These are phyloP conservation scores for Lycodopsis pacificus DNA, from an alignment of 2,797 vertebrate genomes.

Conservation along the genomic window DNA sequence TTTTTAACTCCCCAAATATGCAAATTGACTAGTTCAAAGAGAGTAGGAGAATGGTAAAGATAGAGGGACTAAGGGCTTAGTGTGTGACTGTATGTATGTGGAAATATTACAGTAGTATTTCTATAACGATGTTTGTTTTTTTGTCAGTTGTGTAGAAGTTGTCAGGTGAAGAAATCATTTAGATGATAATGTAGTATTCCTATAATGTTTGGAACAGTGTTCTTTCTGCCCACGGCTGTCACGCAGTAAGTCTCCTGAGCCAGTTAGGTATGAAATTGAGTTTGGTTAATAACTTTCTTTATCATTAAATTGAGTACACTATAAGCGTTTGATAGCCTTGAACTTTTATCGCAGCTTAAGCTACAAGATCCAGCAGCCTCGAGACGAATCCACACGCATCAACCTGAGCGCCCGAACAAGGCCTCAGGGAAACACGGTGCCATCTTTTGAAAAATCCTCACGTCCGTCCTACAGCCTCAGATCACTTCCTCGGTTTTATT, in stretches of 20 bases:
- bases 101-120: constrained; percentile 6
- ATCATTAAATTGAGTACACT: constrained; percentile 56
- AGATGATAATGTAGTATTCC: constrained; percentile 34
- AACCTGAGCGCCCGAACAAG: constrained; percentile 27
- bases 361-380: constrained; percentile 56
- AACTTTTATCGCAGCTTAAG: constrained; percentile 65
- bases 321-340: constrained; percentile 51
- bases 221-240: constrained; percentile 36
- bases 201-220: constrained; percentile 36
- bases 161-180: constrained; percentile 23
- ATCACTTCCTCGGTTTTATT: constrained; percentile 20
- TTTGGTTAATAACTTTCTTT: constrained; percentile 66
- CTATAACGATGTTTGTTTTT: not conserved
- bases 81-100: not conserved
- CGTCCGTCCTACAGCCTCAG: constrained; percentile 25
- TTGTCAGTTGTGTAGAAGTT: constrained; percentile 1
- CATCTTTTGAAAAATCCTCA: constrained; percentile 43
- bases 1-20: not conserved
- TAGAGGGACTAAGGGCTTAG: not conserved
- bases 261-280: constrained; percentile 70
- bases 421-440: constrained; percentile 47
- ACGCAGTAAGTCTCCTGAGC: constrained; percentile 51
- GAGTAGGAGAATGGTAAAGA: not conserved
- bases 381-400: constrained; percentile 61
- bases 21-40: not conserved